Conservation (phyloP, 2,888 invertebrate genomes). For the Blastobasis adustella region DNA sequence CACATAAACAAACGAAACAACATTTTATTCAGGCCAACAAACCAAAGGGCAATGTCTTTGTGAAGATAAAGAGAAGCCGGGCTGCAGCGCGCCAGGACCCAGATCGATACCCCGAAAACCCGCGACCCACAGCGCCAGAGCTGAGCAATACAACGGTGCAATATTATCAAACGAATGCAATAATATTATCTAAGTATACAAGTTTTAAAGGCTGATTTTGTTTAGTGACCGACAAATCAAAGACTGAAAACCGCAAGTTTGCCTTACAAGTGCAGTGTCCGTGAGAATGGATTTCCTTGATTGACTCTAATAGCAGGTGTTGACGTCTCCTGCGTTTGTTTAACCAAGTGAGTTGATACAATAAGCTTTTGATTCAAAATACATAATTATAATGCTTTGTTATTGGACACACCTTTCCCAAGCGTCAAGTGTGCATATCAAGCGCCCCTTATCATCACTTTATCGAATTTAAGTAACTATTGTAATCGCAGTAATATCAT, state of each 20-base stretch:
- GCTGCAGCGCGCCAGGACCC: conserved; percentile 31
- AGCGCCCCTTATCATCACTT: too few species aligned
- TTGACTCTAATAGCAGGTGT: conserved; percentile 43
- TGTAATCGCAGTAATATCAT: too few species aligned
- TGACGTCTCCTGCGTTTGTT: conserved; percentile 36
- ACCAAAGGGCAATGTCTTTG: conserved; percentile 15
- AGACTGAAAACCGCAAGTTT: conserved; percentile 31
- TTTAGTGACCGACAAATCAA: conserved; percentile 21
- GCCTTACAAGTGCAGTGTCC: conserved; percentile 47
- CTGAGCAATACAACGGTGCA: conserved; percentile 54
- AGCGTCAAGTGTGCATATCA: too few species aligned
- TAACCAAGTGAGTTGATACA: conserved; percentile 34
- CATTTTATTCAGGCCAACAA: conserved; percentile 15
- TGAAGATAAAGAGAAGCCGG: conserved; percentile 4
- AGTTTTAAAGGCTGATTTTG: conserved; percentile 23
- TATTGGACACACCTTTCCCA: too few species aligned
- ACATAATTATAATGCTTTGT: too few species aligned
- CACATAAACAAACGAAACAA: conserved; percentile 40
- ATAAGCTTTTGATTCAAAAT: conserved; percentile 14
- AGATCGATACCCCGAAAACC: conserved; percentile 59
- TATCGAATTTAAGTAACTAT: too few species aligned
- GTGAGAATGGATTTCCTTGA: conserved; percentile 58
- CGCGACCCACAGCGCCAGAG: conserved; percentile 36
- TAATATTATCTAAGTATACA: conserved; percentile 19
- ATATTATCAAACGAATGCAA: conserved; percentile 43